Percentiles rank a stretch among this genome's conserved stretches.
Conservation (phyloP, 2,113 vertebrate genomes). For the Pimephales promelas region DNA sequence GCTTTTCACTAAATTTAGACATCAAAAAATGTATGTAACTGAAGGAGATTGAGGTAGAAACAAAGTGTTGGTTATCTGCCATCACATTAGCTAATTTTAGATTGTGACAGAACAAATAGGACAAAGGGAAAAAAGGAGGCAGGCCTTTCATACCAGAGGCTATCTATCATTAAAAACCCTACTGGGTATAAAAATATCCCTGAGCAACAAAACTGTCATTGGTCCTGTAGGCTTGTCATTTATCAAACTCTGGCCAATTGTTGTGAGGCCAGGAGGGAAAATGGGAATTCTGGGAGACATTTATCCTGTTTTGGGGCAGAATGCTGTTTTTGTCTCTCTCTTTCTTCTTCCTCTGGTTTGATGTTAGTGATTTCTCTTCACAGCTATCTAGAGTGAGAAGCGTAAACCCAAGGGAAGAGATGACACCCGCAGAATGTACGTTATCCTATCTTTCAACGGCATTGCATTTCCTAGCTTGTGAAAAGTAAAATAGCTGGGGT, state of each 20-base stretch:
- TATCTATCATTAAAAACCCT: constrained; percentile 50
- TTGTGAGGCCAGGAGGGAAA: constrained; percentile 41
- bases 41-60: constrained; percentile 10
- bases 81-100: constrained; percentile 44
- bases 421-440: constrained; percentile 1
- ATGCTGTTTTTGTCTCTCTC: constrained; percentile 43
- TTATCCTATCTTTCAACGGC: constrained; percentile 23
- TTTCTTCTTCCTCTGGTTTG: constrained; percentile 26
- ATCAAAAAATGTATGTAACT: neutral
- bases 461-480: neutral
- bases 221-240: constrained; percentile 33
- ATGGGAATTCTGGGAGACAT: constrained; percentile 44
- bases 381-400: constrained; percentile 28
- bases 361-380: constrained; percentile 36
- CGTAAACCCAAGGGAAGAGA: neutral
- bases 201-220: constrained; percentile 52
- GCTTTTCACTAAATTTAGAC: constrained; percentile 16
- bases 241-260: constrained; percentile 36
- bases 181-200: constrained; percentile 53
- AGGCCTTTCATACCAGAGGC: constrained; percentile 28
- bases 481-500: neutral
- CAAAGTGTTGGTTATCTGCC: constrained; percentile 29
- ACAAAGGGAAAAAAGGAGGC: constrained; percentile 19
- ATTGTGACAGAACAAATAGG: constrained; percentile 31
- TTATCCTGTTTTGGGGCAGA: constrained; percentile 50